A percentile compares a stretch with the other conserved stretches of the same genome.
Conservation (phyloP, 2,888 invertebrate species). For the Coleophora deauratella region DNA sequence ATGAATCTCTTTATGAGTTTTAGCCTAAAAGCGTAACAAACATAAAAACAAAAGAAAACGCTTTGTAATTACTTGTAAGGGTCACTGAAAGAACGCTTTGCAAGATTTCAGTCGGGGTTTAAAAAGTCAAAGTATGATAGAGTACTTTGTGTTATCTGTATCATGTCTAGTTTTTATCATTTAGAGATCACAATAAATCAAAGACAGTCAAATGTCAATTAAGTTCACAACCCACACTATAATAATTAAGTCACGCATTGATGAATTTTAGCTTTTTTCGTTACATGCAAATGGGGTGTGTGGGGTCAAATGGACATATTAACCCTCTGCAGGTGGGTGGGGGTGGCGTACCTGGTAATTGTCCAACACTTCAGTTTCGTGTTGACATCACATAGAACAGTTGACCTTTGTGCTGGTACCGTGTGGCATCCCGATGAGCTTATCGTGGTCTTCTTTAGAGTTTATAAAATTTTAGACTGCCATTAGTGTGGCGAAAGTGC, state of each 20-base stretch:
- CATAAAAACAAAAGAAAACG: too few relatives aligned
- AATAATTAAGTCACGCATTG: constrained; percentile 48
- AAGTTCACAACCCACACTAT: constrained; percentile 1
- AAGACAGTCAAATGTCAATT: constrained; percentile 1
- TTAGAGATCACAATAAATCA: too few relatives aligned
- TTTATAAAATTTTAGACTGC: background rate
- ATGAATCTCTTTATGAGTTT: too few relatives aligned
- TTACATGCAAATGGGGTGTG: constrained; percentile 33
- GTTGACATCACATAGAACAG: constrained; percentile 50
- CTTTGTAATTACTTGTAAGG: too few relatives aligned
- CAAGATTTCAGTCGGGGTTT: too few relatives aligned
- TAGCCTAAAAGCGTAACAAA: too few relatives aligned
- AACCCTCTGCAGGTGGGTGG: constrained; percentile 61
- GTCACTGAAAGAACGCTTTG: too few relatives aligned
- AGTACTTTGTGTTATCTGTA: too few relatives aligned
- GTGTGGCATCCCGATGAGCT: constrained; percentile 27
- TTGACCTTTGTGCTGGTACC: constrained; percentile 48
- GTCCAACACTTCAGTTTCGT: constrained; percentile 56
- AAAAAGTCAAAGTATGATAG: too few relatives aligned
- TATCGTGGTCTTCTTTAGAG: background rate
- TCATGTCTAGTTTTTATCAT: too few relatives aligned
- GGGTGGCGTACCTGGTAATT: constrained; percentile 41
- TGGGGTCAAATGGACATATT: constrained; percentile 63
- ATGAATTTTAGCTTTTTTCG: constrained; percentile 45
- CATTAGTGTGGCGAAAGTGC: background rate